These are phyloP conservation scores for Leptura quadrifasciata DNA, from an alignment of 2,888 invertebrate species.

Conservation along the genomic window DNA sequence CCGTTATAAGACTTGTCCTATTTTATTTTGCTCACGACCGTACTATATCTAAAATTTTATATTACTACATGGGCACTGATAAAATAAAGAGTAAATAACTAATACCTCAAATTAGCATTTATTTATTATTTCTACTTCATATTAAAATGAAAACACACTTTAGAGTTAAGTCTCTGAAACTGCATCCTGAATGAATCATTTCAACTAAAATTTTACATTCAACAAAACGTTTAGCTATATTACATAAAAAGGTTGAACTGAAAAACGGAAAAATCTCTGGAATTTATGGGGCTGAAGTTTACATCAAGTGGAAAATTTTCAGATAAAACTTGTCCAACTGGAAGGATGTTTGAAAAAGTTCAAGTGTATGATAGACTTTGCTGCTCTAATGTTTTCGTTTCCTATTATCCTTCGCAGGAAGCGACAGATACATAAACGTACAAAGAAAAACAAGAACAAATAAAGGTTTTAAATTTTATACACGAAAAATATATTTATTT, in stretches of 20 bases:
- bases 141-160: neutral
- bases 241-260: constrained; percentile 24
- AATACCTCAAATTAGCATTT: neutral
- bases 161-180: neutral
- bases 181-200: neutral
- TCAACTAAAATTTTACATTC: constrained; percentile 10
- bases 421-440: constrained; percentile 22
- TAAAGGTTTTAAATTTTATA: constrained; percentile 14
- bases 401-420: constrained; percentile 36
- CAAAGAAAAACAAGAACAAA: constrained; percentile 20
- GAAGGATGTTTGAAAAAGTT: constrained; percentile 54
- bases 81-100: too few relatives aligned
- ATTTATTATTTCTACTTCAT: neutral
- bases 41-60: too few relatives aligned
- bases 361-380: constrained; percentile 46
- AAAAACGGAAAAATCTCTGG: constrained; percentile 61
- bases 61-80: too few relatives aligned
- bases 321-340: constrained; percentile 64
- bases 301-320: constrained; percentile 63
- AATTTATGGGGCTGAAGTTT: constrained; percentile 62
- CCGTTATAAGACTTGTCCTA: too few relatives aligned
- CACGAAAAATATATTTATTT: neutral
- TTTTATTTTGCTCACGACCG: too few relatives aligned
- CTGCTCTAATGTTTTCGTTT: constrained; percentile 36
- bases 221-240: constrained; percentile 15